Conservation (phyloP, 1,140 invertebrate genomes). For the Drosophila ercepeae region DNA sequence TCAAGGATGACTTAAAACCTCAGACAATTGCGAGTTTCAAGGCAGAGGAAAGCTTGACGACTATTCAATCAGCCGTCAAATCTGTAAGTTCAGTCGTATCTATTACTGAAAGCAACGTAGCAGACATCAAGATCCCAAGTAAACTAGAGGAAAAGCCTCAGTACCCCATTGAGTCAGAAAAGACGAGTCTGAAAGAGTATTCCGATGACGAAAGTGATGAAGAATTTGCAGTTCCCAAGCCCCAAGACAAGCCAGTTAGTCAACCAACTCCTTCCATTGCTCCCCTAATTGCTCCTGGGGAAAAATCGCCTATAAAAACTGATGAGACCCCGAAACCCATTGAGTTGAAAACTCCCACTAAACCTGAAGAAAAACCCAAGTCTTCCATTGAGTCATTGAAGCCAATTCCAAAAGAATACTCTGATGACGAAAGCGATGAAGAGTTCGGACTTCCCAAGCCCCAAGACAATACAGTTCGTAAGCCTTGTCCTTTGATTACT, state of each 20-base stretch:
- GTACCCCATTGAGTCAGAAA: constrained; percentile 1
- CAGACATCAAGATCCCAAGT: neutral
- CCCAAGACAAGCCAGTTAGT: no score
- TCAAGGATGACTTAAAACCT: neutral
- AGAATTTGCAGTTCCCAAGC: constrained; percentile 1
- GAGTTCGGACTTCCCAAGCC: no score
- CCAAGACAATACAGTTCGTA: no score
- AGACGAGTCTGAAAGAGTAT: neutral
- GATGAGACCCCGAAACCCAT: no score
- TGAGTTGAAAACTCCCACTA: no score
- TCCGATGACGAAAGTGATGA: constrained; percentile 13
- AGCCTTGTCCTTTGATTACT: no score
- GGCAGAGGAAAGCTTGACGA: neutral
- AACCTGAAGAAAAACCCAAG: no score
- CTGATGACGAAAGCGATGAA: no score
- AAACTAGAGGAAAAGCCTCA: constrained; percentile 16
- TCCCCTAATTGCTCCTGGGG: neutral
- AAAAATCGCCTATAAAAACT: no score
- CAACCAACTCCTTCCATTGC: neutral
- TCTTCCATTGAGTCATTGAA: no score
- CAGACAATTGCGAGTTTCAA: neutral
- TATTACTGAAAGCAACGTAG: neutral
- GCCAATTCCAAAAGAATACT: no score
- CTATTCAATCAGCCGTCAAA: neutral
- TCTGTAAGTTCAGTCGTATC: neutral